Percentiles rank a stretch among this genome's conserved stretches.
Conservation (phyloP, 2,888 invertebrate species). For the Ischnura elegans region DNA sequence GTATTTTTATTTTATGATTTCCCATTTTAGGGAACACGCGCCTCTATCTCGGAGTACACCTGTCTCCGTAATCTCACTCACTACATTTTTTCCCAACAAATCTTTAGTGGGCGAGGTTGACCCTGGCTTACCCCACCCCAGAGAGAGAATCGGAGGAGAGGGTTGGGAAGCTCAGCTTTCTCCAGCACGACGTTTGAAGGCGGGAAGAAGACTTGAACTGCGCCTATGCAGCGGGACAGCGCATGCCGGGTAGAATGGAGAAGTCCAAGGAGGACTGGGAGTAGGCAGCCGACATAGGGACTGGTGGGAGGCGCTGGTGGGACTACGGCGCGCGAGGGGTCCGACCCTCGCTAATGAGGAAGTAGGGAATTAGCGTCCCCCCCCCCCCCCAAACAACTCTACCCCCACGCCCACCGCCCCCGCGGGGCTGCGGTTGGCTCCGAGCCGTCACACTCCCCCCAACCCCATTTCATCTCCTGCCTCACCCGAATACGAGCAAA, state of each 20-base stretch:
- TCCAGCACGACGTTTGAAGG: neutral
- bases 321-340: conserved; percentile 45
- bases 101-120: conserved; percentile 16
- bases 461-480: neutral
- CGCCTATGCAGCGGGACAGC: neutral
- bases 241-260: neutral
- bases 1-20: no score
- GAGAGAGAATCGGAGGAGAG: neutral
- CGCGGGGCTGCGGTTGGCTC: conserved; percentile 34
- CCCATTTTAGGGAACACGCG: no score
- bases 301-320: neutral
- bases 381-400: conserved; percentile 70
- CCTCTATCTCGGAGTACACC: neutral
- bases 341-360: conserved; percentile 77
- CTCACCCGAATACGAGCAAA: neutral
- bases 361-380: conserved; percentile 77
- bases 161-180: neutral
- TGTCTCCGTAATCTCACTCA: neutral
- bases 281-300: neutral
- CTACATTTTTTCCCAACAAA: neutral
- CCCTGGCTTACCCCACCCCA: neutral
- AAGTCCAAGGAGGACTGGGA: neutral
- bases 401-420: conserved; percentile 56
- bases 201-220: neutral
- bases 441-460: conserved; percentile 48